Evolutionary conservation across 1,140 invertebrate species (phyloP).

Genomic region (Manduca sexta): DNA sequence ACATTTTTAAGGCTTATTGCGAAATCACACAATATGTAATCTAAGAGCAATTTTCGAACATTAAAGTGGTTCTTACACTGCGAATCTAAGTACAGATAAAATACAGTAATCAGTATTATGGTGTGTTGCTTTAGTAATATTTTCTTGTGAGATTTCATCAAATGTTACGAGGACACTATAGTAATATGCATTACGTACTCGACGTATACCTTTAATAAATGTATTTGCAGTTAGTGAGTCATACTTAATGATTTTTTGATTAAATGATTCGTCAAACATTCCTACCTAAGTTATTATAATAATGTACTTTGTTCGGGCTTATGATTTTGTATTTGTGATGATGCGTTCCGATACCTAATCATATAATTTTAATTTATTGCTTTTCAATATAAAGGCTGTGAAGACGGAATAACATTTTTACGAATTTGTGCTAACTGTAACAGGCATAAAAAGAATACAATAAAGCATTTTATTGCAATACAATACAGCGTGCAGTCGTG

Average conservation of each 20-base stretch:
- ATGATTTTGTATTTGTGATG: too few relatives aligned
- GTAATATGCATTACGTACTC: conserved; percentile 8
- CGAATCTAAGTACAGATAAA: conserved; percentile 6
- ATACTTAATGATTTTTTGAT: too few relatives aligned
- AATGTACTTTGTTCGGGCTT: neutral
- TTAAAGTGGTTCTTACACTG: neutral
- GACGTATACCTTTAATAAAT: neutral
- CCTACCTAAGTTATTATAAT: too few relatives aligned
- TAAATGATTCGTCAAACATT: too few relatives aligned
- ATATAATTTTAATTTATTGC: too few relatives aligned
- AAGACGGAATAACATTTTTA: too few relatives aligned
- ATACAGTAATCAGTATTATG: conserved; percentile 14
- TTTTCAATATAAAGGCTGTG: too few relatives aligned
- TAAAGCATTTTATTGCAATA: too few relatives aligned
- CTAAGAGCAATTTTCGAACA: neutral
- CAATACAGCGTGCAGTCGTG: too few relatives aligned
- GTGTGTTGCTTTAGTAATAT: conserved; percentile 18
- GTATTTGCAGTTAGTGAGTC: neutral
- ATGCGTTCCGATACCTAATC: too few relatives aligned
- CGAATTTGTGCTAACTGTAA: too few relatives aligned
- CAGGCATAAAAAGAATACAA: too few relatives aligned
- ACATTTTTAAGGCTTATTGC: neutral
- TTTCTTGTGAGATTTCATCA: conserved; percentile 17
- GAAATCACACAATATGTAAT: conserved; percentile 6
- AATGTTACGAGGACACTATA: conserved; percentile 22